Evolutionary conservation across 2,113 vertebrate species (phyloP), one percentile per base, ranked within the genome.

Genomic region (Barbus barbus): DNA sequence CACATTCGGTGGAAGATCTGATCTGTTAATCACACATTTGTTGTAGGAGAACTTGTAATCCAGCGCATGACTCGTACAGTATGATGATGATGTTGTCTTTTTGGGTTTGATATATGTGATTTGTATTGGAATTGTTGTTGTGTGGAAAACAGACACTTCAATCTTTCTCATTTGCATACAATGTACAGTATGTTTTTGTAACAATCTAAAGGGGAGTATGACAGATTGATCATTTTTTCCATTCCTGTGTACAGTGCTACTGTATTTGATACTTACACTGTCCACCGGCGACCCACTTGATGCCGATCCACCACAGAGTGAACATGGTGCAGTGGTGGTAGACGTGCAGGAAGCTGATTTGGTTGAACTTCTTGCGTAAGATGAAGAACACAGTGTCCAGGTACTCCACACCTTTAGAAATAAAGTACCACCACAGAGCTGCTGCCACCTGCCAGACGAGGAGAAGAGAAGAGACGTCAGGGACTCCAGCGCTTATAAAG

Each of bases 251-350:
- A 14, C 3, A 48, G n/a, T 38, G 38, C n/a, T 41, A 3, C 38
- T 8, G 24, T 31, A 24, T 73, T 0, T 31, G 18, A 28, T 46
- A 28, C 96, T 96, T 90, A 99, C 98, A 97, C 94, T 99, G 98
- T 92, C 98, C 98, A 84, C 98, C 98, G 86, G 98, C 97, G 80
- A 99, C 98, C 98, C 98, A 99, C 83, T 98, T 99, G 93, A 99
- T 99, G 91, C 98, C 98, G 89, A 99, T 97, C 98, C 98, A 99
- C 98, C 98, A 99, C 87, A 99, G 94, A 1, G 97, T 99, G 92
- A 99, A 99, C 98, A 99, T 99, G 88, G 96, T 97, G 90, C 96
- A 99, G 93, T 99, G 98, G 91, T 44, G 41, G 12, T 44, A 44
- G 41, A 44, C 41, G 41, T 44, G 41, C 41, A 44, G 41, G 41